Evolutionary conservation across 2,113 vertebrate species (phyloP).

Genomic region (Oxygymnocypris stewartii): DNA sequence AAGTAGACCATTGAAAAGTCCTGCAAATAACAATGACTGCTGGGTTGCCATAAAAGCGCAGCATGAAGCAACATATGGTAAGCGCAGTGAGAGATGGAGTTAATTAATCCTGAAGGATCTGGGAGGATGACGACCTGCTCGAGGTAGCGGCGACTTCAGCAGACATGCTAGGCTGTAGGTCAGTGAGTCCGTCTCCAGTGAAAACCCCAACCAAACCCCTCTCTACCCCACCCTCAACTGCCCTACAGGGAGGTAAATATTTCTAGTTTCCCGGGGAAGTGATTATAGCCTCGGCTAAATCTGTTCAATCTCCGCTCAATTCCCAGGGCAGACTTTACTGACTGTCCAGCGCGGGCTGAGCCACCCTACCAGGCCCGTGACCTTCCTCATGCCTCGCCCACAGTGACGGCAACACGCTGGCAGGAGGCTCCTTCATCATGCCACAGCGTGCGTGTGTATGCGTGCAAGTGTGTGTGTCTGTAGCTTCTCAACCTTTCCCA

Average conservation of each 20-base stretch:
- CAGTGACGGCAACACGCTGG: constrained; percentile 48
- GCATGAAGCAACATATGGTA: constrained; percentile 9
- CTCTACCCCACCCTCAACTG: constrained; percentile 42
- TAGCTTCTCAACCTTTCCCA: constrained; percentile 52
- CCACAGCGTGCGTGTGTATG: constrained; percentile 24
- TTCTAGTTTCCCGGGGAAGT: constrained; percentile 61
- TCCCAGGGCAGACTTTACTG: constrained; percentile 37
- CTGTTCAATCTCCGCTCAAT: constrained; percentile 47
- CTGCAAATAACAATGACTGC: constrained; percentile 1
- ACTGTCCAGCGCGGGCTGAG: neutral
- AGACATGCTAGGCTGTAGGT: constrained; percentile 11
- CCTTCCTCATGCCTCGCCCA: constrained; percentile 61
- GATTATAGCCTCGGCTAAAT: constrained; percentile 46
- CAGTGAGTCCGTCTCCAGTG: constrained; percentile 23
- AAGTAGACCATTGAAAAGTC: neutral
- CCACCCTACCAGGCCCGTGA: constrained; percentile 50
- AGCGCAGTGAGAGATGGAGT: neutral
- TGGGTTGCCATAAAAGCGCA: constrained; percentile 1
- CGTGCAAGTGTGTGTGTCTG: constrained; percentile 34
- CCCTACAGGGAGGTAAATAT: constrained; percentile 56
- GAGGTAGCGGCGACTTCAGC: constrained; percentile 1
- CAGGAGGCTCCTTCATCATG: constrained; percentile 48
- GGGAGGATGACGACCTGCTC: neutral
- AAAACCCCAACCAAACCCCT: constrained; percentile 17
- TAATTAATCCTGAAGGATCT: constrained; percentile 11